These are phyloP conservation scores for Hedychridium roseum DNA, from an alignment of 2,888 invertebrate genomes.

Conservation along the genomic window DNA sequence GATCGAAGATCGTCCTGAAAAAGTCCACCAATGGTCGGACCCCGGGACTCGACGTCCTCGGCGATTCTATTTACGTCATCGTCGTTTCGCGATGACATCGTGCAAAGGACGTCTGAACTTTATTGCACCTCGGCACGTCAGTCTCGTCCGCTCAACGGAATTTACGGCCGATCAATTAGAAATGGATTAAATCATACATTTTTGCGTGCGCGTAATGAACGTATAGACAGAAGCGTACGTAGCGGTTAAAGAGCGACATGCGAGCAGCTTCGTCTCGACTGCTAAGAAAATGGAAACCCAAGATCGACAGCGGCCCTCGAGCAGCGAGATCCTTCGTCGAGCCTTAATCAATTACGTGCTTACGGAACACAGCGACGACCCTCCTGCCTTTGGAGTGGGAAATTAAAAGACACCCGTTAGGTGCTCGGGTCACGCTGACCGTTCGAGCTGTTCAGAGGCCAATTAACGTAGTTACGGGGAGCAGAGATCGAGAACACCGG, in stretches of 20 bases:
- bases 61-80: conserved; percentile 15
- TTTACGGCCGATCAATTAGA: no score
- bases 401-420: conserved; percentile 35
- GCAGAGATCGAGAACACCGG: conserved; percentile 34
- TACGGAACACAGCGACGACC: no score
- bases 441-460: conserved; percentile 31
- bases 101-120: conserved; percentile 6
- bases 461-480: conserved; percentile 41
- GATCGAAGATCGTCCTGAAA: conserved; percentile 20
- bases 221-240: no score
- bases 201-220: no score
- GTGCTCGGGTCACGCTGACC: conserved; percentile 24
- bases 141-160: neutral
- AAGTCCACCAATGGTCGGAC: conserved; percentile 17
- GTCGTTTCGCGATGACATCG: conserved; percentile 12
- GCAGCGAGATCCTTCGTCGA: no score
- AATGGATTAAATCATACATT: no score
- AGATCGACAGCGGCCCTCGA: no score
- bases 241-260: no score
- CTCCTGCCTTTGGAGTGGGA: neutral
- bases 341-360: no score
- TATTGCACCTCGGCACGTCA: conserved; percentile 8
- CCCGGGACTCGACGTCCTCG: conserved; percentile 5
- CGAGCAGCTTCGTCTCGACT: no score
- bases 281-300: no score